Evolutionary conservation across 2,113 vertebrate species (phyloP), one percentile per base, ranked within the genome.

Genomic region (Galemys pyrenaicus): DNA sequence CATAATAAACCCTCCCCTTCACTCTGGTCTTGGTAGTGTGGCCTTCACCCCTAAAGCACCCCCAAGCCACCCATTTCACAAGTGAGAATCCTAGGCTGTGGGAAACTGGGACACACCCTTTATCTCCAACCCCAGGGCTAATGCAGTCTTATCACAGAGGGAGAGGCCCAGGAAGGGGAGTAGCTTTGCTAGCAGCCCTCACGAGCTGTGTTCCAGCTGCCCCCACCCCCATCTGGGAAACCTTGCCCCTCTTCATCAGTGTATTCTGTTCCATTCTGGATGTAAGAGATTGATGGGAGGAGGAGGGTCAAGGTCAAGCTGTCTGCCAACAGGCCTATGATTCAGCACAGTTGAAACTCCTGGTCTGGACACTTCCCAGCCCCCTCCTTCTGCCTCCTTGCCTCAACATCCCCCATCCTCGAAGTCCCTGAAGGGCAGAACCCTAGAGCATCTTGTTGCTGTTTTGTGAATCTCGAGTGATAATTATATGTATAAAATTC

Each of bases 401-500:
- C 32, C 74, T 10, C 1, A 3, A 77, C 35, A 70, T 9, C n/a
- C 20, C 85, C 73, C 19, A 19, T 46, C 62, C 75, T 49, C 70
- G 3, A 32, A 6, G 86, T 68, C 26, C 71, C 89, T 91, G n/a
- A 32, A 93, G 91, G 94, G 83, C 95, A 97, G 73, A 89, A 56
- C 75, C 92, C 84, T 39, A 26, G 75, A 93, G 91, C 93, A 93
- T 97, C 96, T 85, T 96, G 95, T 97, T 96, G 87, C 95, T 97
- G 96, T 97, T 96, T 94, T 92, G 92, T 49, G 81, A 95, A 93
- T 96, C 94, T 90, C 46, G 41, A 95, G 90, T 94, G 95, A 97
- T 97, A 97, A 97, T 97, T 97, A 97, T 97, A 96, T 97, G 97
- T 97, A 97, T 94, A 95, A 95, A 97, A 97, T 96, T 77, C 28